A percentile compares a stretch with the other conserved stretches of the same genome.
phyloP scores from a whole-genome alignment of 2,888 invertebrate genomes.

The Lasius fuliginosus region DNA sequence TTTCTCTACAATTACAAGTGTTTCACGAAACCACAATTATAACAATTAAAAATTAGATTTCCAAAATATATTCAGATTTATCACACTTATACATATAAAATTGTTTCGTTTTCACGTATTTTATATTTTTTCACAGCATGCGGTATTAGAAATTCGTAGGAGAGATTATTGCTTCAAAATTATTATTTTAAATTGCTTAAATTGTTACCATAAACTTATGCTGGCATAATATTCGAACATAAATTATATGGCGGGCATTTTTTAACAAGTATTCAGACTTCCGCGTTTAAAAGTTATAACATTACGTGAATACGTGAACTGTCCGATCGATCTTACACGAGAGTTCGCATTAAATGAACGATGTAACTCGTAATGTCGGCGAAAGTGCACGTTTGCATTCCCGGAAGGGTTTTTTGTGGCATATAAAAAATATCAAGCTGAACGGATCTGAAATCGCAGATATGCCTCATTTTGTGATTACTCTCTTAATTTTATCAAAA shows the following conservation, averaged over 20 bases:
- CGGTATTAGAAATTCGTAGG: background rate
- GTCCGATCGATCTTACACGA: background rate
- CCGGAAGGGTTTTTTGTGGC: background rate
- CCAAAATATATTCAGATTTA: background rate
- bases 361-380: conserved; percentile 17
- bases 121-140: background rate
- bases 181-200: background rate
- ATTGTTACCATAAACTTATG: background rate
- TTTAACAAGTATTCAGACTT: background rate
- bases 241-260: background rate
- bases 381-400: conserved; percentile 8
- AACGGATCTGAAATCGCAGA: background rate
- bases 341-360: background rate
- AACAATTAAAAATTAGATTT: background rate
- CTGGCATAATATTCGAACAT: background rate
- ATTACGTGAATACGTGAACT: background rate
- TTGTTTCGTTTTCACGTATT: background rate
- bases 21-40: background rate
- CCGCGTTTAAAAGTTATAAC: background rate
- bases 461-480: background rate
- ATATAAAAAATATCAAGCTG: background rate
- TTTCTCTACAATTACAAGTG: background rate
- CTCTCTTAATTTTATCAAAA: background rate
- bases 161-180: background rate
- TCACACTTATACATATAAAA: background rate